These are phyloP conservation scores for Amniataba percoides DNA, from an alignment of 2,797 vertebrate species.

Conservation along the genomic window DNA sequence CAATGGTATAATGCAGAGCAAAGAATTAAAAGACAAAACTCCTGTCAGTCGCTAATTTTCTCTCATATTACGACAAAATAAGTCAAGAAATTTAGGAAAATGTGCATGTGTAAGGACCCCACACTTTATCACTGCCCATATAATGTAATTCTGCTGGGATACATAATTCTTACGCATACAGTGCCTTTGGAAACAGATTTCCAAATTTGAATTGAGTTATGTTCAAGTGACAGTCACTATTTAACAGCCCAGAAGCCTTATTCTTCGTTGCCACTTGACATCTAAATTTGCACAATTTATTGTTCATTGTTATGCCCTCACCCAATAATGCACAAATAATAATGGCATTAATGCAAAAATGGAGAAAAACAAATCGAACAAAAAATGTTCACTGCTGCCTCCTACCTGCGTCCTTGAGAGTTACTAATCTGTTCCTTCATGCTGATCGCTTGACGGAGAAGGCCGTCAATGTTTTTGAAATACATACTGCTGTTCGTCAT, in stretches of 20 bases:
- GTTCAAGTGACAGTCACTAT: neutral
- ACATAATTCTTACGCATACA: neutral
- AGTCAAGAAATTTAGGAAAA: neutral
- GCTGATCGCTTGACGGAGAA: conserved; percentile 92
- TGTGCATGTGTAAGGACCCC: neutral
- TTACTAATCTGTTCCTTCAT: conserved; percentile 91
- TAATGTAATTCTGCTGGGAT: neutral
- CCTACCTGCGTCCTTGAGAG: conserved; percentile 93
- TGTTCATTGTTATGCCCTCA: neutral
- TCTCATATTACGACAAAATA: too few relatives aligned
- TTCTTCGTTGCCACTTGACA: neutral
- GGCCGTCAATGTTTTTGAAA: conserved; percentile 94
- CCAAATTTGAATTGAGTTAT: neutral
- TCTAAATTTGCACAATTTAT: neutral
- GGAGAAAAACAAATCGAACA: neutral
- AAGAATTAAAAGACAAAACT: conserved; percentile 8
- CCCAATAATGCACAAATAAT: neutral
- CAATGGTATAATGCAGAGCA: conserved; percentile 7
- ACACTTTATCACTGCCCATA: neutral
- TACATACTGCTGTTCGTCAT: conserved; percentile 94
- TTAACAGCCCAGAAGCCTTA: neutral
- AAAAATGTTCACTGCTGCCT: conserved; percentile 48
- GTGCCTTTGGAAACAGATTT: neutral
- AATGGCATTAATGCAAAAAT: neutral
- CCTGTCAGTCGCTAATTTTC: neutral